These are phyloP conservation scores for Clunio marinus DNA, from an alignment of 2,888 invertebrate genomes.

Conservation along the genomic window DNA sequence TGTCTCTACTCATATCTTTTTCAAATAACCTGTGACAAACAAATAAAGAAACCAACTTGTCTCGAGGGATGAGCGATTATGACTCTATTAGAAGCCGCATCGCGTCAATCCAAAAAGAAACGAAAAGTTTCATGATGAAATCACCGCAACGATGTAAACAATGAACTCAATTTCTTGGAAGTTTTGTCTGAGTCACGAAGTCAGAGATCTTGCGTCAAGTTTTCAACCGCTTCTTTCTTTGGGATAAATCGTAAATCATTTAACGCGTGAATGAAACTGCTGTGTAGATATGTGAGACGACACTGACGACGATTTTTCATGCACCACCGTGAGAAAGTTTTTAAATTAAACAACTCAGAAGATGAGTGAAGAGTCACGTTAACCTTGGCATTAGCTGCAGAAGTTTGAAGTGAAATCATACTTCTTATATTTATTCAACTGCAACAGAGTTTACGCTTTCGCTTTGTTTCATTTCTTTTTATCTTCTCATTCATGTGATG, in stretches of 20 bases:
- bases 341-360: no score
- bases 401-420: no score
- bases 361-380: no score
- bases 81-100: background rate
- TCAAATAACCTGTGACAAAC: background rate
- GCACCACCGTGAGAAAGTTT: background rate
- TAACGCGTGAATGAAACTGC: no score
- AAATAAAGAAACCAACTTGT: background rate
- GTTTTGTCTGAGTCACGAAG: constrained; percentile 6
- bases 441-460: background rate
- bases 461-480: background rate
- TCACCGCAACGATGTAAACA: background rate
- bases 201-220: background rate
- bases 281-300: no score
- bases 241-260: background rate
- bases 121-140: background rate
- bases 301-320: no score
- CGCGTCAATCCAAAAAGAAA: background rate
- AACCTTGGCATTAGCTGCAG: no score
- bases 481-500: no score
- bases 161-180: constrained; percentile 15
- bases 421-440: no score
- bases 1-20: no score
- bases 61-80: constrained; percentile 16
- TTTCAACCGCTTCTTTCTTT: background rate